A percentile compares a stretch with the other conserved stretches of the same genome.
Conservation (phyloP, 1,140 invertebrate genomes). For the Ceratitis capitata region DNA sequence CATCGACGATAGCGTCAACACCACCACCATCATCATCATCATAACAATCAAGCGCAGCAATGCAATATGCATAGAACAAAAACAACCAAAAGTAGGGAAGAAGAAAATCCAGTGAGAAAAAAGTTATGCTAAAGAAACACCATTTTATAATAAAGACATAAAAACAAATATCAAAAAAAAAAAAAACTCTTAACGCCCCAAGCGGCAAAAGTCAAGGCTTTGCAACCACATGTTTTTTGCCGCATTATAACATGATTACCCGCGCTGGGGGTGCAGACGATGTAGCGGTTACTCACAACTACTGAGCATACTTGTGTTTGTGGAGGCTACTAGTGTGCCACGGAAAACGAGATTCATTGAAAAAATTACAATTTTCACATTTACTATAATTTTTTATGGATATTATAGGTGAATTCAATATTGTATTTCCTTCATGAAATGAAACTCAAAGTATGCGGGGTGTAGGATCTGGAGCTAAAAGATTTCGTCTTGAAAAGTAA, state of each 20-base stretch:
- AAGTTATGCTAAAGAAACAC: not conserved
- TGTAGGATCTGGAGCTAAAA: too few species aligned
- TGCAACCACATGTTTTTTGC: constrained; percentile 23
- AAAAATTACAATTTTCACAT: too few species aligned
- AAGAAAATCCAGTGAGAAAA: not conserved
- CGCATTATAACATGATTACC: constrained; percentile 40
- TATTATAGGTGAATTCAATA: too few species aligned
- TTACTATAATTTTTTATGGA: too few species aligned
- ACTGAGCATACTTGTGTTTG: not conserved
- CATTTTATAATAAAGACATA: not conserved
- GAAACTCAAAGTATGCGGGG: too few species aligned
- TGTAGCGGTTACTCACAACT: constrained; percentile 29
- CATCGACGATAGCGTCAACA: not conserved
- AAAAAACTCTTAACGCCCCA: constrained; percentile 4
- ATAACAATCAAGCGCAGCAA: not conserved
- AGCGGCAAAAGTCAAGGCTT: constrained; percentile 36
- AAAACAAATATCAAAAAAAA: too few species aligned
- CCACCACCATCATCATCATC: not conserved
- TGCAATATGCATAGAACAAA: not conserved
- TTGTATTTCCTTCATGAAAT: too few species aligned
- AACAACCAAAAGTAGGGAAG: not conserved
- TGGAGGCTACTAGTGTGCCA: too few species aligned
- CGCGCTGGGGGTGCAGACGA: not conserved
- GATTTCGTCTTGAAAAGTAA: too few species aligned
- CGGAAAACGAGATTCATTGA: too few species aligned